Conservation (phyloP, 2,888 invertebrate genomes). For the Nyleta sp. region DNA sequence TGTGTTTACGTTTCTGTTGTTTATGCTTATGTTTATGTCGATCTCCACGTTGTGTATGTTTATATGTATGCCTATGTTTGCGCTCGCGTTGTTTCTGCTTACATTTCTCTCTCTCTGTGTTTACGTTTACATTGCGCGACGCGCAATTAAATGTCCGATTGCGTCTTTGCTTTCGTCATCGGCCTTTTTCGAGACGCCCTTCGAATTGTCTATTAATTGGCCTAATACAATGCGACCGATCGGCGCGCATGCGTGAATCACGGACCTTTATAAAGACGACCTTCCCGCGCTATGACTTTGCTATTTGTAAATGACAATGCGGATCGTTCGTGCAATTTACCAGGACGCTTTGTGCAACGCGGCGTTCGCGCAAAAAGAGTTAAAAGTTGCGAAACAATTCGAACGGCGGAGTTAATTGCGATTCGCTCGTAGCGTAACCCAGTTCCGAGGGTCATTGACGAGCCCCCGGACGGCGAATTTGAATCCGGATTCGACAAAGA, state of each 20-base stretch:
- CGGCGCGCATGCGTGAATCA: slow-evolving; percentile 31
- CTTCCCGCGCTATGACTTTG: slow-evolving; percentile 53
- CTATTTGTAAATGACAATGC: slow-evolving; percentile 47
- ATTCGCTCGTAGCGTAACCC: slow-evolving; percentile 19
- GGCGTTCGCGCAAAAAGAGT: slow-evolving; percentile 29
- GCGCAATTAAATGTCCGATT: too few relatives aligned
- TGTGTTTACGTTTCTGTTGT: background rate
- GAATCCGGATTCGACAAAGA: too few relatives aligned
- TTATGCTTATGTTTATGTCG: background rate
- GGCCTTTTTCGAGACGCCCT: too few relatives aligned
- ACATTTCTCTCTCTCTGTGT: background rate
- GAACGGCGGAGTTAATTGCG: slow-evolving; percentile 20
- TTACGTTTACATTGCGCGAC: background rate
- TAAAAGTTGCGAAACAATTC: slow-evolving; percentile 38
- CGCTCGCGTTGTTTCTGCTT: too few relatives aligned
- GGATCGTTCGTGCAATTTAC: slow-evolving; percentile 40
- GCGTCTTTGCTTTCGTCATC: too few relatives aligned
- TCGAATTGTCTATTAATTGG: slow-evolving; percentile 47
- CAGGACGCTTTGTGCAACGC: slow-evolving; percentile 32
- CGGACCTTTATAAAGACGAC: slow-evolving; percentile 31
- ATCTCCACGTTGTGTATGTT: slow-evolving; percentile 1
- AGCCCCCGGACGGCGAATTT: too few relatives aligned
- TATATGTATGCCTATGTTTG: slow-evolving; percentile 9
- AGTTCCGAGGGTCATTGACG: too few relatives aligned
- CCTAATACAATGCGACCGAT: slow-evolving; percentile 48